Evolutionary conservation across 2,888 invertebrate genomes (phyloP), one percentile per base, ranked within the genome.

Genomic region (Gymnoscelis rufifasciata): DNA sequence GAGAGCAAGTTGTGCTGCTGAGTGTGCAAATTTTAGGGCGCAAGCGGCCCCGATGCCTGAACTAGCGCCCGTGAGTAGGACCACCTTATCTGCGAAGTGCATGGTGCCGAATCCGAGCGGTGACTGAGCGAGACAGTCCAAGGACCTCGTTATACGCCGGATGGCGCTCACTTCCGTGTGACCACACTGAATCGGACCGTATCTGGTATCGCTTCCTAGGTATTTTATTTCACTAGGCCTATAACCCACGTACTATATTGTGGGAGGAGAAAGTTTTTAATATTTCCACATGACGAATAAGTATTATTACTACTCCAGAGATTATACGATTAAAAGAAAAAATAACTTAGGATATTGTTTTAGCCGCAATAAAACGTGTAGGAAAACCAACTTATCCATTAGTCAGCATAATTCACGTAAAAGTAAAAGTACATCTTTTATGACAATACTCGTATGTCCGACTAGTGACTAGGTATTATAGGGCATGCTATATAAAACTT

Each of bases 1-100:
- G 23, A 84, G 52, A 0, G 68, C 59, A 1, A 84, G 62, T 28
- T 66, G 62, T 6, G 83, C 82, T 10, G 69, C 68, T 33, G 60
- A 57, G 38, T 71, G 68, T 0, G 84, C 81, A 41, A 86, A 83
- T 27, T 58, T 56, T 7, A 74, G 2, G 1, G 86, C 80, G 47
- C 75, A 76, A 7, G 73, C 67, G 2, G 82, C 78, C 11, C 86
- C 86, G 31, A 86, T 82, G 1, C 86, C 86, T 1, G 82, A 73
- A 52, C 83, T 82, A 7, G 81, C 82, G 2, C 84, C 84, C 1
- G 84, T 84, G 38, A 84, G 65, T 36, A 84, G 51, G 14, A 83
- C 76, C 26, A 84, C 83, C 75, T 82, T 82, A 38, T 72, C 60
- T 11, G 57, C 59, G 62, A 82, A 83, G 60, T 71, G 68, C 84